Conservation (phyloP, 2,797 vertebrate genomes). For the Crenichthys baileyi region DNA sequence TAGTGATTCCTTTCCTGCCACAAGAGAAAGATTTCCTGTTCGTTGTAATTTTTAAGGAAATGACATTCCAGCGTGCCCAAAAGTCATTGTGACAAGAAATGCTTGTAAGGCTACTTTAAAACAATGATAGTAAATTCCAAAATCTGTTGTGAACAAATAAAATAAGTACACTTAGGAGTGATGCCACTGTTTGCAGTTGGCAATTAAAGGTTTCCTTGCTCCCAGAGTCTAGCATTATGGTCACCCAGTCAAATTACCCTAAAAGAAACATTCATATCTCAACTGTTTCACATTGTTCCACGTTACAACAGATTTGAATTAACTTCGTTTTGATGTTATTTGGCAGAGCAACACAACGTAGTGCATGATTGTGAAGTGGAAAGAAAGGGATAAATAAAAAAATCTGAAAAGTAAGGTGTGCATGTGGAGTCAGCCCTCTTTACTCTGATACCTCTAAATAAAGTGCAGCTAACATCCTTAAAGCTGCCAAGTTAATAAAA, state of each 20-base stretch:
- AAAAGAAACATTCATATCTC: background rate
- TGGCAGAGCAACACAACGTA: background rate
- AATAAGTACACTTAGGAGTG: background rate
- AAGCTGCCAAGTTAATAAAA: background rate
- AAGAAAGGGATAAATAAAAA: background rate
- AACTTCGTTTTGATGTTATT: background rate
- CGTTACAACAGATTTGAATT: background rate
- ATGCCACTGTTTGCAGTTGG: background rate
- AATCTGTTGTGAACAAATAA: background rate
- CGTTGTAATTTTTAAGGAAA: background rate
- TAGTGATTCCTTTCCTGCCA: background rate
- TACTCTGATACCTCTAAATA: background rate
- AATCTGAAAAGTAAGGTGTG: background rate
- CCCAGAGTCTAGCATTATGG: background rate
- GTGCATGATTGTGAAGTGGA: too few relatives aligned
- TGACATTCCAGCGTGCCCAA: background rate
- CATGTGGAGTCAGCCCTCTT: background rate
- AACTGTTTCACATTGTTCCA: background rate
- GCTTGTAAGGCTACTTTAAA: background rate
- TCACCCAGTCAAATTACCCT: background rate
- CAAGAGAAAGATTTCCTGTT: background rate
- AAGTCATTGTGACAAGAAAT: background rate
- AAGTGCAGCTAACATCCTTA: background rate
- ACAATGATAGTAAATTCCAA: background rate
- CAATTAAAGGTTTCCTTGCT: background rate